Conservation (phyloP, 2,888 invertebrate genomes). For the Eledone cirrhosa region DNA sequence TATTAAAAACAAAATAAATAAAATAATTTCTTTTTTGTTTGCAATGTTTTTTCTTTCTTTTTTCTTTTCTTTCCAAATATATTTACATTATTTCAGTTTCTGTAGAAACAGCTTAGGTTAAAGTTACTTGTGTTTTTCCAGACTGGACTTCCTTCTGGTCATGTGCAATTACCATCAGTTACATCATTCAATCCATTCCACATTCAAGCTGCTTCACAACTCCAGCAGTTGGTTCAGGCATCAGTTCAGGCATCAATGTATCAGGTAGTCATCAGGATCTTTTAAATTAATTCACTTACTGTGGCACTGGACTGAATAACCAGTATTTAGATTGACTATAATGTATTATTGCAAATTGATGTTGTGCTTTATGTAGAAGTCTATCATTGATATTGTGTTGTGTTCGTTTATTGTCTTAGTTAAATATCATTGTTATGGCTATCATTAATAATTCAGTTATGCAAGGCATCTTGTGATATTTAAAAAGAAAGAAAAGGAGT, state of each 20-base stretch:
- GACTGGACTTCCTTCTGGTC: conserved; percentile 27
- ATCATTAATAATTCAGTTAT: too few species aligned
- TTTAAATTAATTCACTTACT: conserved; percentile 22
- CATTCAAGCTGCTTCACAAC: conserved; percentile 21
- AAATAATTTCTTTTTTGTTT: too few species aligned
- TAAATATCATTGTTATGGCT: too few species aligned
- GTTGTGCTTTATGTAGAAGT: conserved; percentile 25
- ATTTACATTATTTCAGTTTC: too few species aligned
- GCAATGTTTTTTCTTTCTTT: too few species aligned
- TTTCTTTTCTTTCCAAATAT: too few species aligned
- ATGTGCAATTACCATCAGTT: conserved; percentile 27
- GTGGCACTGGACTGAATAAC: conserved; percentile 17
- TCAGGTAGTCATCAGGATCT: conserved; percentile 28
- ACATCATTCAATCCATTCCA: conserved; percentile 26
- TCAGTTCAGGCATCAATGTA: conserved; percentile 26
- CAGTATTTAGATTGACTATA: neutral
- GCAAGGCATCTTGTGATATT: too few species aligned
- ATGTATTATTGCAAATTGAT: conserved; percentile 22
- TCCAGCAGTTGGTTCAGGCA: conserved; percentile 28
- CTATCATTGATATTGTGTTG: conserved; percentile 21
- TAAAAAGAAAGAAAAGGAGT: too few species aligned
- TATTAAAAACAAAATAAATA: too few species aligned
- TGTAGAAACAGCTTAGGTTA: conserved; percentile 14
- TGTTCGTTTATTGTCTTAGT: conserved; percentile 8
- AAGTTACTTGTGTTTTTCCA: conserved; percentile 27